These are phyloP conservation scores for Harpalus rufipes DNA, from an alignment of 2,888 invertebrate species.

Conservation along the genomic window DNA sequence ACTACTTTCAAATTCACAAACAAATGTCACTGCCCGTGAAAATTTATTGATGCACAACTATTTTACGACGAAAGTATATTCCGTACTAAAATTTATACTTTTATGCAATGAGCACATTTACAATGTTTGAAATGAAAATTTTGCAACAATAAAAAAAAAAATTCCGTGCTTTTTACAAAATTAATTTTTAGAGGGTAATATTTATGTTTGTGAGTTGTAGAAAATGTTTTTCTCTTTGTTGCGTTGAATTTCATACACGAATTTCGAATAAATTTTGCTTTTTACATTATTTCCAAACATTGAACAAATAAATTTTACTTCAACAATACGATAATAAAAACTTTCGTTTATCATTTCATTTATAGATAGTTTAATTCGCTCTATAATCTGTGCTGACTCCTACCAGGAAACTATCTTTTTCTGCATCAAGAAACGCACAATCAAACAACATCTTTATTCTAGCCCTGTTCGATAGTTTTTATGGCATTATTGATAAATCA, in stretches of 20 bases:
- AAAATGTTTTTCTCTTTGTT: neutral
- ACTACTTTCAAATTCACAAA: neutral
- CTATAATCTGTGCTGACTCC: too few relatives aligned
- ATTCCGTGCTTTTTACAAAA: neutral
- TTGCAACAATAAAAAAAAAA: neutral
- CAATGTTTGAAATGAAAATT: neutral
- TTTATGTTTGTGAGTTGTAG: neutral
- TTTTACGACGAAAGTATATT: neutral
- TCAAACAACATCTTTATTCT: too few relatives aligned
- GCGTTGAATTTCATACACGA: neutral
- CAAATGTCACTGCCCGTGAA: neutral
- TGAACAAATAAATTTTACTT: neutral
- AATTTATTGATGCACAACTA: neutral
- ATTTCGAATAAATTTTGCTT: neutral
- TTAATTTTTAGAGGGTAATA: neutral
- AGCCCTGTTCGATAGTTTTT: too few relatives aligned
- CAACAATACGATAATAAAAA: too few relatives aligned
- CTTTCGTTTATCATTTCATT: too few relatives aligned
- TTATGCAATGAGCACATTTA: neutral
- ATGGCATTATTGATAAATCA: too few relatives aligned
- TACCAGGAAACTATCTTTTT: too few relatives aligned
- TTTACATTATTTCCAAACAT: neutral
- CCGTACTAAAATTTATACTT: neutral
- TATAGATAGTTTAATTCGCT: too few relatives aligned
- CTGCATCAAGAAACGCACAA: too few relatives aligned